These are phyloP conservation scores for Amniataba percoides DNA, from an alignment of 2,797 vertebrate genomes.

Conservation along the genomic window DNA sequence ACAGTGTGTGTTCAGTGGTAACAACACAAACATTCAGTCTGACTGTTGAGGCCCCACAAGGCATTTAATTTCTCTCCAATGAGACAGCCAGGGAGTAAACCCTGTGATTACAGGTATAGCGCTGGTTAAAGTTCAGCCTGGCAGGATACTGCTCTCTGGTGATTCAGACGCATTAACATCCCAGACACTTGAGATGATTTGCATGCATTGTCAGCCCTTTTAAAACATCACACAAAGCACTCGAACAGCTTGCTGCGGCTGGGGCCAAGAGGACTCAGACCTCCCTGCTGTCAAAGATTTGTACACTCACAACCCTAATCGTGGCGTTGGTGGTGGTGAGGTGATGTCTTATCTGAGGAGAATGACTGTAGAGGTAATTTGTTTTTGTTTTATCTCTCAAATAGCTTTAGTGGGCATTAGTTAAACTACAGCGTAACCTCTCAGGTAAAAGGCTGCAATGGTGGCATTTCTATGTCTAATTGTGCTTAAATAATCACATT, in stretches of 20 bases:
- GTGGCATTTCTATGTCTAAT: slow-evolving; percentile 4
- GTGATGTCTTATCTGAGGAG: slow-evolving; percentile 64
- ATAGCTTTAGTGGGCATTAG: slow-evolving; percentile 29
- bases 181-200: slow-evolving; percentile 77
- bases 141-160: slow-evolving; percentile 71
- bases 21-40: slow-evolving; percentile 82
- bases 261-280: slow-evolving; percentile 74
- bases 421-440: slow-evolving; percentile 13
- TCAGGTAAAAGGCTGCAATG: background rate
- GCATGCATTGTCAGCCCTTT: slow-evolving; percentile 80
- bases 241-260: slow-evolving; percentile 75
- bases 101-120: slow-evolving; percentile 79
- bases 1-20: slow-evolving; percentile 78
- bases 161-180: slow-evolving; percentile 76
- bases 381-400: slow-evolving; percentile 59
- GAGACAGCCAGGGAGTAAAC: slow-evolving; percentile 75
- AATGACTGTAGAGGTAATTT: slow-evolving; percentile 48
- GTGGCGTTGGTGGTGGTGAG: slow-evolving; percentile 40
- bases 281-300: slow-evolving; percentile 75
- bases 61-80: slow-evolving; percentile 73
- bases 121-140: slow-evolving; percentile 78
- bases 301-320: slow-evolving; percentile 65
- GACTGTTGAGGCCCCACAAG: slow-evolving; percentile 67
- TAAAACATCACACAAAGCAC: slow-evolving; percentile 75
- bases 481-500: background rate